Percentiles rank a stretch among this genome's conserved stretches.
Conservation (phyloP, 2,888 invertebrate species). For the Galerucella calmariensis region DNA sequence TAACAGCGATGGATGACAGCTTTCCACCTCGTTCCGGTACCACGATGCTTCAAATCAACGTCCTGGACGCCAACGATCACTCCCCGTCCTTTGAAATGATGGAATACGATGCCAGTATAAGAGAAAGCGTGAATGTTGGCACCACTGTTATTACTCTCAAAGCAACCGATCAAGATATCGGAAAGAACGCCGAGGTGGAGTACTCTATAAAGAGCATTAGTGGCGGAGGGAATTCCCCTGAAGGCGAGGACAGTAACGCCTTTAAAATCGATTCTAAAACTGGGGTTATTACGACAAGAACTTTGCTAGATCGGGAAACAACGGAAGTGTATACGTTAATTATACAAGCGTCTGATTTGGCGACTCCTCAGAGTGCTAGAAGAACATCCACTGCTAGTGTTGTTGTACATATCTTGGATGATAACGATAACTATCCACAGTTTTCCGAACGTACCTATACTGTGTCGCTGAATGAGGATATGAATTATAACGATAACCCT, state of each 20-base stretch:
- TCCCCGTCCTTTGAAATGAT: constrained; percentile 92
- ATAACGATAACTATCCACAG: constrained; percentile 94
- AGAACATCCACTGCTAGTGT: constrained; percentile 85
- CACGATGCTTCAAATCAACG: constrained; percentile 90
- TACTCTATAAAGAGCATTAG: constrained; percentile 81
- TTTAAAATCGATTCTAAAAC: constrained; percentile 88
- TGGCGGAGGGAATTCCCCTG: constrained; percentile 70
- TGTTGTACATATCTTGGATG: constrained; percentile 84
- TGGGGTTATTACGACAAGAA: constrained; percentile 87
- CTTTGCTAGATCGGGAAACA: constrained; percentile 87
- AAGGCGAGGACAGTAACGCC: constrained; percentile 78
- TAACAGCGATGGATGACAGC: constrained; percentile 89
- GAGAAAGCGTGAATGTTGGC: constrained; percentile 90
- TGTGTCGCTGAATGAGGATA: constrained; percentile 88
- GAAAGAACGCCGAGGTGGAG: constrained; percentile 85
- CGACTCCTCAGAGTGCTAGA: constrained; percentile 81
- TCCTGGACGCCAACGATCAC: constrained; percentile 95
- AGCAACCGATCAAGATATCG: constrained; percentile 76
- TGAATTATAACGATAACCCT: constrained; percentile 85
- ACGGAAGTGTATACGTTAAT: constrained; percentile 86
- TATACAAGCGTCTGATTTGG: constrained; percentile 87
- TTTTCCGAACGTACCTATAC: constrained; percentile 91
- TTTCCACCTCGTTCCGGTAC: constrained; percentile 91
- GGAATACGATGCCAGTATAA: constrained; percentile 87
- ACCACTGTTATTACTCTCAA: constrained; percentile 89